Conservation (phyloP, 2,888 invertebrate genomes). For the Dynastes hyllus region DNA sequence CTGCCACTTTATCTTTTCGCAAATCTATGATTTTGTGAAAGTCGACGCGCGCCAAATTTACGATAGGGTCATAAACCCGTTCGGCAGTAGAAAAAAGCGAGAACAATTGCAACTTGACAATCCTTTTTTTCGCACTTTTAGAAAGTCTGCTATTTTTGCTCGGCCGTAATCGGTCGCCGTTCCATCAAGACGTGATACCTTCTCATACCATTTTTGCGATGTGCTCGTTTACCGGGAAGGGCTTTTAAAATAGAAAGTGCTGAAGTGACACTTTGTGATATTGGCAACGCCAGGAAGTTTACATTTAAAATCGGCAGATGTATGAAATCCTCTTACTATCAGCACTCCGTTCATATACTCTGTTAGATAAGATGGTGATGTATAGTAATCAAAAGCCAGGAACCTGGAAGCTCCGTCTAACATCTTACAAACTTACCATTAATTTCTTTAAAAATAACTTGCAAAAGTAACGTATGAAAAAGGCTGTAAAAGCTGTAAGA, state of each 20-base stretch:
- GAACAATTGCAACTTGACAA: conserved; percentile 44
- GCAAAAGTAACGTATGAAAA: no score
- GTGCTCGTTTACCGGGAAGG: conserved; percentile 26
- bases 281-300: not conserved
- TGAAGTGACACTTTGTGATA: conserved; percentile 6
- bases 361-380: no score
- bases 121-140: conserved; percentile 45
- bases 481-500: no score
- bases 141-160: conserved; percentile 41
- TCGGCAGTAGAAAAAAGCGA: conserved; percentile 24
- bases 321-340: no score
- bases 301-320: no score
- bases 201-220: conserved; percentile 21
- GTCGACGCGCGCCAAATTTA: conserved; percentile 43
- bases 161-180: conserved; percentile 11
- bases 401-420: no score
- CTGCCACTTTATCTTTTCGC: conserved; percentile 48
- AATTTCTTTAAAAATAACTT: no score
- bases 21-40: conserved; percentile 48
- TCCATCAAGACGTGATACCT: not conserved
- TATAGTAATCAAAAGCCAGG: no score
- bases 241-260: conserved; percentile 34
- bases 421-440: no score
- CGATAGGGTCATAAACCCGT: conserved; percentile 41
- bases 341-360: no score